Base-by-base conservation (phyloP, 1,140 invertebrate species). In the Temnothorax curvispinosus region DNA sequence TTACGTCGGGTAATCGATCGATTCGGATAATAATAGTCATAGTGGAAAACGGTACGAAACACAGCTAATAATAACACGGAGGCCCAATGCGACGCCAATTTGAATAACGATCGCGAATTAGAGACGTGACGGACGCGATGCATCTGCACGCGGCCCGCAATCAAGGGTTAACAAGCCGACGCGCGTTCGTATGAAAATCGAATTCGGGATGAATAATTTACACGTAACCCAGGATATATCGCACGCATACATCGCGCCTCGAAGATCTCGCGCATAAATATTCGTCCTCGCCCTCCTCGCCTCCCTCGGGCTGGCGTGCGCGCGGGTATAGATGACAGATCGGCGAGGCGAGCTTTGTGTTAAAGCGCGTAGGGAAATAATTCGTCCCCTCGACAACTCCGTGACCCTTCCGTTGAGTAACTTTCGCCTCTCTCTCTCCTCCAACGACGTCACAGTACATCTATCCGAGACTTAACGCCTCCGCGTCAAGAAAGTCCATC, bases 371-470 rank as follows among this genome's bases (percentile, higher is more conserved):
- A 69, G 72, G 54, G 76, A 90, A 90, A 90, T 90, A 90, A 90
- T 90, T 90, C 89, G 86, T 74, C 58, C 69, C 8, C 64, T 62
- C 62, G 89, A 90, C 88, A 90, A 90, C 88, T 89, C 85, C 88
- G 85, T 56, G 89, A 86, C 71, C 89, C 86, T 50, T 3, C 47
- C 47, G 47, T 27, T 82, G 71, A 90, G 86, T 90, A 86, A 86
- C 86, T 87, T 64, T 74, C 81, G 18, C 64, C 64, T 27, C 27
- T 27, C 27, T 41, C 64, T 41, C 64, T 41, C n/a, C 38, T 11
- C 38, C 3, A 13, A 15, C 60, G 71, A 86, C 86, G 89, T 90
- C 85, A 82, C 71, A 52, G 86, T 81, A 80, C 89, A 74, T 88
- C 81, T 78, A 90, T 88, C 75, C 67, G 44, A 1, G 80, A 87